Evolutionary conservation across 2,797 vertebrate species (phyloP).

Genomic region (Thripadectes ignobilis): DNA sequence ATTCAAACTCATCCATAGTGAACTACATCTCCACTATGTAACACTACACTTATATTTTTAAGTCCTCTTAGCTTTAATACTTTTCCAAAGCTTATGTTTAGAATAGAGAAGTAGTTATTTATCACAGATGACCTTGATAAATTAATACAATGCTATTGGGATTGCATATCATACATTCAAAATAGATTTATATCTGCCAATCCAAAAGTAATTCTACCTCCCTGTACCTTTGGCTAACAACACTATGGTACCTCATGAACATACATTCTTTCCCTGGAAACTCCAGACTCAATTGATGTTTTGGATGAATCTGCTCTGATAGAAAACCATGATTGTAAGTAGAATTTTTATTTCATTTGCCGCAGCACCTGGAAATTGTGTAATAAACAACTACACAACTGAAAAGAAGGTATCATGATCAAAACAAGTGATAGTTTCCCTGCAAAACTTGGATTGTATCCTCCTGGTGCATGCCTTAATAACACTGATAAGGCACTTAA

Average conservation of each 20-base stretch:
- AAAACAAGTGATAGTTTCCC: slow-evolving; percentile 17
- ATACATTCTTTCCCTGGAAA: neutral
- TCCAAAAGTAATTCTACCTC: slow-evolving; percentile 5
- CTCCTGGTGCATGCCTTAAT: neutral
- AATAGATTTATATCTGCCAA: neutral
- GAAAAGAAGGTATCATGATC: slow-evolving; percentile 29
- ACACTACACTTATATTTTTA: neutral
- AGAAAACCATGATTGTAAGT: neutral
- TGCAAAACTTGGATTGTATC: slow-evolving; percentile 12
- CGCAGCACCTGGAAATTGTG: slow-evolving; percentile 24
- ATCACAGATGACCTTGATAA: neutral
- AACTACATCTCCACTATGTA: neutral
- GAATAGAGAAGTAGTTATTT: neutral
- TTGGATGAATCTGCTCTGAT: neutral
- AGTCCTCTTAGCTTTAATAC: neutral
- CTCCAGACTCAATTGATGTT: neutral
- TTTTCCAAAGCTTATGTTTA: slow-evolving; percentile 6
- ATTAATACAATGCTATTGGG: neutral
- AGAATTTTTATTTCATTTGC: slow-evolving; percentile 47
- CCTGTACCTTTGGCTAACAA: neutral
- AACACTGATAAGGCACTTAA: neutral
- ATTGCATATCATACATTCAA: neutral
- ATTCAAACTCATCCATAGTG: neutral
- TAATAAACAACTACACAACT: slow-evolving; percentile 41
- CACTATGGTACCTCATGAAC: neutral